A percentile compares a stretch with the other conserved stretches of the same genome.
These are phyloP conservation scores for Mystacornis crossleyi DNA, from an alignment of 2,113 vertebrate genomes.

Conservation along the genomic window DNA sequence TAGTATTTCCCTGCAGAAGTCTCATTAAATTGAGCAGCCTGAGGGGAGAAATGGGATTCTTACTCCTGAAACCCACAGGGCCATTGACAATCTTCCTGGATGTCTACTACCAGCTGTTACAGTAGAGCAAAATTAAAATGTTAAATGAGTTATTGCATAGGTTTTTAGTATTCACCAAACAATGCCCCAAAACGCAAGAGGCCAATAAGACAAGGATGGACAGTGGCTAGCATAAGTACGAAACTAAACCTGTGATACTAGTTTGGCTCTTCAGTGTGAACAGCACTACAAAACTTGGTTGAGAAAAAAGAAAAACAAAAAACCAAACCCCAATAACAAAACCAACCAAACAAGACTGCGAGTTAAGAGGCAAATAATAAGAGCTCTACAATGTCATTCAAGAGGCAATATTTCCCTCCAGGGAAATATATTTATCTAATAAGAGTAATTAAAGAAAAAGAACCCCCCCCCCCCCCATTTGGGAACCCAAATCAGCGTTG, in stretches of 20 bases:
- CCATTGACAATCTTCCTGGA: background rate
- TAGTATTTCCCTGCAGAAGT: background rate
- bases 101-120: background rate
- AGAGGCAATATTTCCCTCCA: background rate
- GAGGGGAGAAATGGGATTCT: background rate
- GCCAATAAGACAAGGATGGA: background rate
- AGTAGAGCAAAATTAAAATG: background rate
- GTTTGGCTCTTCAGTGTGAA: background rate
- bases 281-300: background rate
- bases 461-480: too few relatives aligned
- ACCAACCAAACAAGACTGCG: background rate
- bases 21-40: background rate
- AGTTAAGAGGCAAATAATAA: background rate
- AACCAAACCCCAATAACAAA: background rate
- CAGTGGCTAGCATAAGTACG: background rate
- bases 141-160: background rate
- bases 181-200: rapidly evolving
- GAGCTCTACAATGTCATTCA: background rate
- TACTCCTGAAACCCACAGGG: background rate
- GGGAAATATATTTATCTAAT: background rate
- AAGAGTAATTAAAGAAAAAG: background rate
- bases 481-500: background rate
- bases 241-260: background rate
- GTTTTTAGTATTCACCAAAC: background rate
- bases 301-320: background rate